A percentile compares a stretch with the other conserved stretches of the same genome.
These are phyloP conservation scores for Carassius auratus DNA, from an alignment of 2,113 vertebrate genomes.

Conservation along the genomic window DNA sequence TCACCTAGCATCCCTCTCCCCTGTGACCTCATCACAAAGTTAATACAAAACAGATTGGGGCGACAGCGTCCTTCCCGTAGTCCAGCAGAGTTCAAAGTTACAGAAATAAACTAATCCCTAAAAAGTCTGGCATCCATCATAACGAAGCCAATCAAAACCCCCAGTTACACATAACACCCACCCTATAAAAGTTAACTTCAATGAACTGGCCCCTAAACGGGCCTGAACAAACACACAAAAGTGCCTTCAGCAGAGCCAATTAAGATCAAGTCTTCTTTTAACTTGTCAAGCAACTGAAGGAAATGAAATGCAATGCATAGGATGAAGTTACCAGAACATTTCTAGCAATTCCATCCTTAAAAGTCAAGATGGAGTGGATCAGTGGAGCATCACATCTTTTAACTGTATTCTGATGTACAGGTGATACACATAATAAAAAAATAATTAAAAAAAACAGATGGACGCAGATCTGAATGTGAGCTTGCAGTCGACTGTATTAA, in stretches of 20 bases:
- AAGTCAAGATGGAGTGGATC: too few relatives aligned
- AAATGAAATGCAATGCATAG: too few relatives aligned
- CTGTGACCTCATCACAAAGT: conserved; percentile 23
- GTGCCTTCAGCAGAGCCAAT: conserved; percentile 58
- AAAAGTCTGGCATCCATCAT: not conserved
- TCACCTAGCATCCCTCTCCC: not conserved
- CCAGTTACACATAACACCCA: not conserved
- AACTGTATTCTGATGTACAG: too few relatives aligned
- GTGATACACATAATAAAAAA: too few relatives aligned
- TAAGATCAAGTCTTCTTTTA: conserved; percentile 63
- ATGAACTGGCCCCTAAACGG: not conserved
- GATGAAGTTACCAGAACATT: too few relatives aligned
- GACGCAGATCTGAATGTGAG: too few relatives aligned
- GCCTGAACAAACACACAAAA: conserved; percentile 25
- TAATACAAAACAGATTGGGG: not conserved
- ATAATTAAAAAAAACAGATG: too few relatives aligned
- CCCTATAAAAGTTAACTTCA: conserved; percentile 11
- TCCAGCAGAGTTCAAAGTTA: not conserved
- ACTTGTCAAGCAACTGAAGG: conserved; percentile 43
- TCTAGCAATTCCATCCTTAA: too few relatives aligned
- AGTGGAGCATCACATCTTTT: too few relatives aligned
- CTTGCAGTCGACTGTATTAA: too few relatives aligned
- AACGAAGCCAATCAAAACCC: not conserved
- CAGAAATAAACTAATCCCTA: not conserved
- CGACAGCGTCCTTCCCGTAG: not conserved